Base-by-base conservation (phyloP, 1,140 invertebrate genomes). In the Drosophila sproati region DNA sequence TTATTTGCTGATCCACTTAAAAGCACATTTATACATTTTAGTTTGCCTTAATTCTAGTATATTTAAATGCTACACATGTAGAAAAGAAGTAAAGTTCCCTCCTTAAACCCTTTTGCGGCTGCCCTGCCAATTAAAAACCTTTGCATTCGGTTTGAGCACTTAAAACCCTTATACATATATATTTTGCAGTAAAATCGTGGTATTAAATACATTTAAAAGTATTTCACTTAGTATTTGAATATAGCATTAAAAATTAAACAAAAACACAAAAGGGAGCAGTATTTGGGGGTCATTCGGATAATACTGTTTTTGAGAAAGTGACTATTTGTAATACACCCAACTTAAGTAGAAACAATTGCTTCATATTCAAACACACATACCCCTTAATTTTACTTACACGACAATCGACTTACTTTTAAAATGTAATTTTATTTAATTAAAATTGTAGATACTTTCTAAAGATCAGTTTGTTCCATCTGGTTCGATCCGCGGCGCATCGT, bases 401-500 rank as follows among this genome's bases (percentile, higher is more conserved):
- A 35, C 37, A 41, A 20, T 43, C 20, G 28, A 56, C 8, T 45
- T 32, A 59, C 8, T 3, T 6, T 20, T 52, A 29, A 20, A 20
- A 20, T 20, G 20, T 20, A 20, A 37, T 50, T 12, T 57, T 59
- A 57, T 10, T 52, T 2, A 52, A 20, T 12, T 52, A 52, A 34
- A 3, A 3, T 34, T 12, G 32, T 20, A 32, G 41, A 10, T 50
- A 34, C 43, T 48, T 72, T 82, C 32, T 48, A 82, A 59, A 89
- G 73, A 62, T 89, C 81, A 0, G 85, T 89, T 76, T 89, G 85
- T 31, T 89, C 80, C 66, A 89, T 20, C 35, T 68, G 37, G 10
- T 37, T 62, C 2, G 85, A 89, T 12, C 71, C 61, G 3, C 72
- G 63, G 5, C 81, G 68, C 31, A 74, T 54, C 10, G 77, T 88